A percentile compares a stretch with the other conserved stretches of the same genome.
phyloP scores from a whole-genome alignment of 2,113 vertebrate genomes.

The Cheilinus undulatus region DNA sequence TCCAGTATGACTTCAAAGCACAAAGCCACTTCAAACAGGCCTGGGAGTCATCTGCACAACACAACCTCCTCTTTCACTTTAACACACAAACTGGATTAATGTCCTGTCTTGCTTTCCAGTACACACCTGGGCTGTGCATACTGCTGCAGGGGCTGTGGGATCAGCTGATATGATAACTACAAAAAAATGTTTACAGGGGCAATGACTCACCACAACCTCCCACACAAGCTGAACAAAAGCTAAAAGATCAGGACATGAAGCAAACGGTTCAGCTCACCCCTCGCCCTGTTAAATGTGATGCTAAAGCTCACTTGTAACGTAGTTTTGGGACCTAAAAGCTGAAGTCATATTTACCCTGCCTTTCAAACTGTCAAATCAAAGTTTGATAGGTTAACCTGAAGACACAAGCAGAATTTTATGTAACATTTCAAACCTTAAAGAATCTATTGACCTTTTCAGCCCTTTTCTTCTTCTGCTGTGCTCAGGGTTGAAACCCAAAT shows the following conservation, averaged over 20 bases:
- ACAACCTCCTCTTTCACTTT: constrained; percentile 2
- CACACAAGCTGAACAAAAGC: constrained; percentile 56
- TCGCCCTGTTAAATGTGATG: not conserved
- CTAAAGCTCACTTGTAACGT: not conserved
- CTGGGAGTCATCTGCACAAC: constrained; percentile 52
- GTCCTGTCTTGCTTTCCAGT: constrained; percentile 10
- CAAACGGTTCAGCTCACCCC: constrained; percentile 7
- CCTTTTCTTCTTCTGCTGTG: too few species aligned
- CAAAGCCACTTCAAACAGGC: constrained; percentile 80
- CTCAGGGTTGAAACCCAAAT: too few species aligned
- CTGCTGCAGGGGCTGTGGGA: constrained; percentile 13
- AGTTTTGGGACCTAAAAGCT: not conserved
- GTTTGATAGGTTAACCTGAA: not conserved
- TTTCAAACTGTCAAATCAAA: constrained; percentile 8
- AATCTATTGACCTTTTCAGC: not conserved
- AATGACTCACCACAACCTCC: constrained; percentile 61
- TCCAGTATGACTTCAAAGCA: constrained; percentile 79
- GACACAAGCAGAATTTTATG: not conserved
- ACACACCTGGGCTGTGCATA: constrained; percentile 20
- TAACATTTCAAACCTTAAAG: not conserved
- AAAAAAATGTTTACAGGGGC: constrained; percentile 31
- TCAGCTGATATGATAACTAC: constrained; percentile 30
- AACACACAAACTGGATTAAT: constrained; percentile 25
- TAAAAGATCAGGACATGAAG: constrained; percentile 30
- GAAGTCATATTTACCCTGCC: not conserved